phyloP scores from a whole-genome alignment of 2,113 vertebrate species.

The Hemichromis elongatus region DNA sequence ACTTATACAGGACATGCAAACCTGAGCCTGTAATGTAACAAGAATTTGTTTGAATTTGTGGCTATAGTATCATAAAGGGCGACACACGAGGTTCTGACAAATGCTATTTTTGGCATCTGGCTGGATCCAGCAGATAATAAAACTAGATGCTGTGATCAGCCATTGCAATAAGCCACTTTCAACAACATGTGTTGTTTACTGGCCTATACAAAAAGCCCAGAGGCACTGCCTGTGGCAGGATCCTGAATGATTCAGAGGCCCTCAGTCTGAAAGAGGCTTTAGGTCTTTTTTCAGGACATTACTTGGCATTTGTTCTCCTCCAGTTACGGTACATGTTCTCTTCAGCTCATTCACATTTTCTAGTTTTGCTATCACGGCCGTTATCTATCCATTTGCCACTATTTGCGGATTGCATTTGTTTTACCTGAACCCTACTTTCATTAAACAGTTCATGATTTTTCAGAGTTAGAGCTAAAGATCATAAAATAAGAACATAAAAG shows the following conservation, averaged over 20 bases:
- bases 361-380: not conserved
- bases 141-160: not conserved
- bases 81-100: not conserved
- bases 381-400: not conserved
- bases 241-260: not conserved
- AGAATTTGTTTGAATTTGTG: not conserved
- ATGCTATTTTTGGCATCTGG: not conserved
- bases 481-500: not conserved
- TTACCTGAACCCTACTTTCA: not conserved
- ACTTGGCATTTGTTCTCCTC: not conserved
- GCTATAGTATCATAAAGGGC: not conserved
- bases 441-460: not conserved
- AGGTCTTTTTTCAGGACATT: not conserved
- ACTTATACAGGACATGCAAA: not conserved
- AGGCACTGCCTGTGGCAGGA: not conserved
- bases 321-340: not conserved
- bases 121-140: not conserved
- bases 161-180: not conserved
- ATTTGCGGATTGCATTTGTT: not conserved
- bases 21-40: not conserved
- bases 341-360: not conserved
- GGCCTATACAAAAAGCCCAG: not conserved
- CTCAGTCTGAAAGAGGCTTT: not conserved
- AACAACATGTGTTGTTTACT: conserved; percentile 5
- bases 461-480: not conserved